Base-by-base conservation (phyloP, 2,888 invertebrate species). In the Plagodis dolabraria region DNA sequence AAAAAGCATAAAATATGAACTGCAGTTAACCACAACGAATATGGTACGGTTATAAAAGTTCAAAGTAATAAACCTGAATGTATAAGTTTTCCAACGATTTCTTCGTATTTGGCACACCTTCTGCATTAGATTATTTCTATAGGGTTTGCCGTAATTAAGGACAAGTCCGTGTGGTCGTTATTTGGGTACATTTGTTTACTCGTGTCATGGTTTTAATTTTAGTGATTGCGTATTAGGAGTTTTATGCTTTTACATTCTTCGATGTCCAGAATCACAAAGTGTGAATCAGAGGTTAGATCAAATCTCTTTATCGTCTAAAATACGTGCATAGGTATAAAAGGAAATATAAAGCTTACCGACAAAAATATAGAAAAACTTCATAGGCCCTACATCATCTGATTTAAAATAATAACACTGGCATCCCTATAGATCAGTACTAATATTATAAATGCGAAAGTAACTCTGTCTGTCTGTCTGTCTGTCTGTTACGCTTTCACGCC, bases 71-170 rank as follows among this genome's bases (percentile, higher is more conserved):
- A 52, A 53, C 56, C 53, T 64, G 43, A 61, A 57, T 60, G 64
- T 67, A 67, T 52, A 61, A 69, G 64, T 64, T 68, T 57, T 40
- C 58, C 61, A 67, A 49, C 54, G 48, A 46, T 68, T 65, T 56
- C 57, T 46, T 22, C 48, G 64, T 60, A 64, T 70, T 71, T 62
- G 73, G 72, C 77, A 68, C 78, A 76, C 80, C 76, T 69, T 59
- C 68, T 70, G 69, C 73, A 76, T 67, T 65, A 50, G 47, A 61
- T 69, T 68, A 61, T 49, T 65, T 61, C 59, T 52, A 60, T 63
- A 63, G 70, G 64, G 69, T 53, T 64, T 47, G 64, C 59, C 59
- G 50, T 53, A 71, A 77, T 79, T 80, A 70, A 67, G 72, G 70
- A 47, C 63, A 66, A 61, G 48, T 53, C 11, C 57, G 53, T 60